Conservation (phyloP, 2,888 invertebrate species). For the Tenthredo notha region DNA sequence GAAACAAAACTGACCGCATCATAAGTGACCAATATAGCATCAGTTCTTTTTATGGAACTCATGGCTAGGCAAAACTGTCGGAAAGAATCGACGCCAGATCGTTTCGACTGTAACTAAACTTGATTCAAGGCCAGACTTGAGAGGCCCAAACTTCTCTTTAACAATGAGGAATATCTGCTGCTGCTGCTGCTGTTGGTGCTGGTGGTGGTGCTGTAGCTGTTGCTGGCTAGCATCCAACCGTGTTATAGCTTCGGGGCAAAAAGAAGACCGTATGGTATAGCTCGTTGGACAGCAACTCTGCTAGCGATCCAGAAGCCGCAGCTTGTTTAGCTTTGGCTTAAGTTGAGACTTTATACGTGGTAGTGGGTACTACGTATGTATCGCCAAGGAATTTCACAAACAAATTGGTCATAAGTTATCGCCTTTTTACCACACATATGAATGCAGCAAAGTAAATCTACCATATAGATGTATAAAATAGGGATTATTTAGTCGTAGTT, state of each 20-base stretch:
- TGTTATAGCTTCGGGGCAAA: background rate
- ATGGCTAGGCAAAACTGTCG: background rate
- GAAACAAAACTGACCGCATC: background rate
- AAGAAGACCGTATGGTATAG: background rate
- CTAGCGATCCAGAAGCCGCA: background rate
- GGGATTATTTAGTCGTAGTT: background rate
- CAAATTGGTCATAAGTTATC: slow-evolving; percentile 30
- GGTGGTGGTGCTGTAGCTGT: too few relatives aligned
- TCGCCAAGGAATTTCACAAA: background rate
- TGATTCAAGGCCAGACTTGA: slow-evolving; percentile 40
- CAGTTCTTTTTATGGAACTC: background rate
- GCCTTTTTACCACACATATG: background rate
- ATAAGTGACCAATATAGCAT: background rate
- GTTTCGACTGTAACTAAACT: background rate
- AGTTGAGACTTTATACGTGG: background rate
- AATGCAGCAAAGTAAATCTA: too few relatives aligned
- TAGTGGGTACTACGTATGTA: background rate
- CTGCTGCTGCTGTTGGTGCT: too few relatives aligned
- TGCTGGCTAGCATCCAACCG: slow-evolving; percentile 44
- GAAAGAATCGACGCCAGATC: background rate
- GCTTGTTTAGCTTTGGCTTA: slow-evolving; percentile 22
- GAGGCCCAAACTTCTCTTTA: slow-evolving; percentile 3
- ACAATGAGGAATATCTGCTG: slow-evolving; percentile 46
- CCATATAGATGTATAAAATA: background rate
- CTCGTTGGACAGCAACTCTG: background rate